These are phyloP conservation scores for Brachionus rotundiformis DNA, from an alignment of 1,140 invertebrate genomes.

Conservation along the genomic window DNA sequence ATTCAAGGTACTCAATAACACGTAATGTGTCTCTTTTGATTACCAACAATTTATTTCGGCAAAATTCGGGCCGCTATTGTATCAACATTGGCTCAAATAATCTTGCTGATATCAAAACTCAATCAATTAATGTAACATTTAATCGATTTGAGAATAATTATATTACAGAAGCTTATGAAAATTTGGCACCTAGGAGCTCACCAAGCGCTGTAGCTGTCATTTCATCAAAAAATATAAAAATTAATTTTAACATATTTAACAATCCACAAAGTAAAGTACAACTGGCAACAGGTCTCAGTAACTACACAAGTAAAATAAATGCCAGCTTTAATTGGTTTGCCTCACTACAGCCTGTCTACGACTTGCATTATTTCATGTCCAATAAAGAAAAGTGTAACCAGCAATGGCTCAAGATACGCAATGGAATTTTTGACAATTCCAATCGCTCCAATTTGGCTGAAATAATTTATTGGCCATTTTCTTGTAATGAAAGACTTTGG, in stretches of 20 bases:
- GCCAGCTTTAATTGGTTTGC: conserved; percentile 35
- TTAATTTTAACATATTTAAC: conserved; percentile 86
- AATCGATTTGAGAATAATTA: conserved; percentile 84
- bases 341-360: conserved; percentile 3
- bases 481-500: conserved; percentile 14
- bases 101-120: conserved; percentile 71
- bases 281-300: neutral
- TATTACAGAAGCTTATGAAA: conserved; percentile 79
- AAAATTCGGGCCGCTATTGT: conserved; percentile 83
- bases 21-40: conserved; percentile 70
- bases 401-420: conserved; percentile 7
- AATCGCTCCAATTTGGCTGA: conserved; percentile 48
- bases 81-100: conserved; percentile 82
- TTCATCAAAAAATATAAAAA: conserved; percentile 79
- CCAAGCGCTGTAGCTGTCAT: conserved; percentile 86
- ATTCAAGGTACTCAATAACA: conserved; percentile 62
- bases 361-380: conserved; percentile 34
- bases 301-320: conserved; percentile 24
- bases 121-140: conserved; percentile 79
- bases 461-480: conserved; percentile 51
- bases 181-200: conserved; percentile 71
- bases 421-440: conserved; percentile 33
- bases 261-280: conserved; percentile 69
- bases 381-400: conserved; percentile 48
- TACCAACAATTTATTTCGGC: conserved; percentile 82